Percentiles rank a stretch among this genome's conserved stretches.
phyloP scores from a whole-genome alignment of 2,113 vertebrate species.

The Aix galericulata region DNA sequence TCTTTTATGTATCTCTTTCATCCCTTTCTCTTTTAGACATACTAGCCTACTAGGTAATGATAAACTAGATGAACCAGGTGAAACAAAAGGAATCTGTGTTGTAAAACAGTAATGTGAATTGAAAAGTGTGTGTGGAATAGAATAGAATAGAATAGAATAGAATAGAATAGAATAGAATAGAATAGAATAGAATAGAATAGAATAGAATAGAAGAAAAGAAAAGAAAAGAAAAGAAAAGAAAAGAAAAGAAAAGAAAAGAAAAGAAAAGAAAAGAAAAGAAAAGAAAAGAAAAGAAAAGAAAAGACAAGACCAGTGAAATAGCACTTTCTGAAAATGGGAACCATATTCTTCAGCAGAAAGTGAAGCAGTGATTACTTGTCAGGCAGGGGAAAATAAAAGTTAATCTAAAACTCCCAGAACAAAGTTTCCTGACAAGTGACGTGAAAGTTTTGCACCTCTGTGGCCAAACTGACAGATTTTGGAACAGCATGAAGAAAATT shows the following conservation, averaged over 20 bases:
- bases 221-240: too few species aligned
- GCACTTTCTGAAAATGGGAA: conserved; percentile 25
- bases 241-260: too few species aligned
- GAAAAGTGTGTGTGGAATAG: background rate
- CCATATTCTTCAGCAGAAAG: background rate
- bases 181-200: too few species aligned
- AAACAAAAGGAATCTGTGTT: background rate
- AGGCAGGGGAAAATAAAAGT: background rate
- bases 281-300: too few species aligned
- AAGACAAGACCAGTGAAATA: background rate
- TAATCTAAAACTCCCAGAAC: background rate
- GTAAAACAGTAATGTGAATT: background rate
- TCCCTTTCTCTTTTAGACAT: background rate
- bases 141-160: background rate
- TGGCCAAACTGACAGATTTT: background rate
- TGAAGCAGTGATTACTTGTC: background rate
- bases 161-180: too few species aligned
- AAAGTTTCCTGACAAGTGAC: background rate
- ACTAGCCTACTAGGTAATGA: background rate
- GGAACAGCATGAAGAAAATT: background rate
- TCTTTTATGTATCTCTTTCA: background rate
- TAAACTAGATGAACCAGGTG: background rate
- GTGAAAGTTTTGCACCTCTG: background rate
- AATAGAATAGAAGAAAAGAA: too few species aligned
- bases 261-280: too few species aligned